These are phyloP conservation scores for Coreoperca whiteheadi DNA, from an alignment of 2,113 vertebrate genomes.

Conservation along the genomic window DNA sequence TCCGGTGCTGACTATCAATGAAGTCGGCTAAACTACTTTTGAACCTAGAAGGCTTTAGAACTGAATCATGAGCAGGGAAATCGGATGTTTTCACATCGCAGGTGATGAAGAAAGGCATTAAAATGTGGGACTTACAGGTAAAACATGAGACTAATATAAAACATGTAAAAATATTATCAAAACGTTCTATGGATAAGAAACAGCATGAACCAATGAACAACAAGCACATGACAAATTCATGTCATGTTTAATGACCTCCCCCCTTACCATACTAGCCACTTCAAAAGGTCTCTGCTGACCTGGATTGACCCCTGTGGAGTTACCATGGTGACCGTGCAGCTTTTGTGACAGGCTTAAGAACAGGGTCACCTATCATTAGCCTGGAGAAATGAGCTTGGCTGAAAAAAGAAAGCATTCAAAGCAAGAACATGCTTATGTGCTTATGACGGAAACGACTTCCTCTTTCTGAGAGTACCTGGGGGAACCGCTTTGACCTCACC, in stretches of 20 bases:
- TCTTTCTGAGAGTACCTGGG: neutral
- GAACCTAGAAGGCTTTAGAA: too few relatives aligned
- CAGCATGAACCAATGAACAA: too few relatives aligned
- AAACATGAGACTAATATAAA: too few relatives aligned
- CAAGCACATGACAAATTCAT: too few relatives aligned
- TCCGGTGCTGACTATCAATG: neutral
- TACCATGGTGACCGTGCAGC: constrained; percentile 38
- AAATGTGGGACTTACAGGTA: too few relatives aligned
- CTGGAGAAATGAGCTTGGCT: neutral
- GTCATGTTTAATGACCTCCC: too few relatives aligned
- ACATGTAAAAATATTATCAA: too few relatives aligned
- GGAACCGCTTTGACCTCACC: neutral
- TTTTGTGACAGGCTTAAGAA: constrained; percentile 16
- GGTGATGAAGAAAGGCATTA: too few relatives aligned
- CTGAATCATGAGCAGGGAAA: too few relatives aligned
- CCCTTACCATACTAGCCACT: too few relatives aligned
- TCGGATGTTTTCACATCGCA: too few relatives aligned
- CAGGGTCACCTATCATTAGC: constrained; percentile 15
- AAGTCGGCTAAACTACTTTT: neutral
- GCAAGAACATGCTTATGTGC: neutral
- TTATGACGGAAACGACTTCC: neutral
- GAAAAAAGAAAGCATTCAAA: neutral
- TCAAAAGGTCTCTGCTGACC: constrained; percentile 22
- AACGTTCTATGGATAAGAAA: too few relatives aligned
- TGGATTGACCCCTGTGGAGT: neutral